Percentiles rank a stretch among this genome's conserved stretches.
Evolutionary conservation across 2,113 vertebrate genomes (phyloP).

Genomic region (Ailuropoda melanoleuca): DNA sequence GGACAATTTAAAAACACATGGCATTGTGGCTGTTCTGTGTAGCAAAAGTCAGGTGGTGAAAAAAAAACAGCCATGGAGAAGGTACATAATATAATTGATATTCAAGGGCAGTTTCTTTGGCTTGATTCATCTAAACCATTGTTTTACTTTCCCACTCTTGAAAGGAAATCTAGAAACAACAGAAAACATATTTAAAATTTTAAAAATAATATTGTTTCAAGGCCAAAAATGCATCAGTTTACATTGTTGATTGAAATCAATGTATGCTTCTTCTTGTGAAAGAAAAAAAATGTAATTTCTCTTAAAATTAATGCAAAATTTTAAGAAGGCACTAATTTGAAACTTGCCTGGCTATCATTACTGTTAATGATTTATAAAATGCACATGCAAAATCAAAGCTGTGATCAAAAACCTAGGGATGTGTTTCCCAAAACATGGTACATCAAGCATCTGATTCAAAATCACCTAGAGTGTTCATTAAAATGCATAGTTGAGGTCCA

Average conservation of each 20-base stretch:
- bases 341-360: neutral
- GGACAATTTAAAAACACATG: conserved; percentile 59
- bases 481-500: neutral
- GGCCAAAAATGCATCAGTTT: neutral
- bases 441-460: neutral
- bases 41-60: neutral
- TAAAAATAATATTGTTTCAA: conserved; percentile 4
- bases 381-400: neutral
- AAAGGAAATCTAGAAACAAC: neutral
- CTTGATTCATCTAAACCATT: neutral
- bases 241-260: neutral
- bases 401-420: neutral
- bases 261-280: neutral
- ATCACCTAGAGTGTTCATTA: neutral
- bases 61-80: neutral
- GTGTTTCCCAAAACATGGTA: neutral
- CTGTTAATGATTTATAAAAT: neutral
- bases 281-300: neutral
- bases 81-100: neutral
- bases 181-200: neutral
- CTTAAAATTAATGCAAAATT: neutral
- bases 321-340: neutral
- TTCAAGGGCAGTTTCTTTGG: neutral
- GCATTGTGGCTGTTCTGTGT: neutral
- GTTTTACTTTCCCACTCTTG: neutral